phyloP scores from a whole-genome alignment of 2,888 invertebrate genomes.

The Drosophila maculinotata region DNA sequence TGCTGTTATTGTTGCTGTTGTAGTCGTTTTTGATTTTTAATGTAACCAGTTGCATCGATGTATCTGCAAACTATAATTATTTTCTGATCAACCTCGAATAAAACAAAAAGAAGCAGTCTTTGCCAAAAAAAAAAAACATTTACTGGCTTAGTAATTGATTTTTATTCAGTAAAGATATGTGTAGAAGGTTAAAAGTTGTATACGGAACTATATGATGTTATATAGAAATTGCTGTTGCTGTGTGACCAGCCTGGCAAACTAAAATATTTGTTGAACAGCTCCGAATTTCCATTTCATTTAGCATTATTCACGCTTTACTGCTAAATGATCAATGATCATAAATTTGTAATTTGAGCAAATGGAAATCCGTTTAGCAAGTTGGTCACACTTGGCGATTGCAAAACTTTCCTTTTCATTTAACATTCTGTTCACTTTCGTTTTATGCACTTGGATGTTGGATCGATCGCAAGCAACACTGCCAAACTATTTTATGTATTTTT shows the following conservation, averaged over 20 bases:
- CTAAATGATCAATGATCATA: constrained; percentile 23
- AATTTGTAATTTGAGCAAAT: constrained; percentile 25
- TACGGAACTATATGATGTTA: no score
- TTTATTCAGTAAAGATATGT: background rate
- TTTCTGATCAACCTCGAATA: background rate
- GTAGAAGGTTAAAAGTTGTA: background rate
- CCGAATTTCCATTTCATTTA: background rate
- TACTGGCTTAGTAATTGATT: background rate
- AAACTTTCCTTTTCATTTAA: constrained; percentile 72
- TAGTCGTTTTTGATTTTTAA: constrained; percentile 19
- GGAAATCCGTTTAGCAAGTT: constrained; percentile 31
- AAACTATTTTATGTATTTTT: constrained; percentile 67
- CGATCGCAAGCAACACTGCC: constrained; percentile 18
- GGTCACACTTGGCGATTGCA: constrained; percentile 53
- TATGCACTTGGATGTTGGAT: constrained; percentile 42
- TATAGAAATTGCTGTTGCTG: background rate
- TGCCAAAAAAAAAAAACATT: background rate
- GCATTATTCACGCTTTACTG: constrained; percentile 13
- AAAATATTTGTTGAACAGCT: background rate
- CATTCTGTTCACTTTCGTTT: constrained; percentile 72
- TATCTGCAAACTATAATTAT: constrained; percentile 20
- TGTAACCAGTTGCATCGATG: constrained; percentile 37
- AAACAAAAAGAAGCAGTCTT: background rate
- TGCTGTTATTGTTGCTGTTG: constrained; percentile 33
- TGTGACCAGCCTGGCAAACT: background rate